Evolutionary conservation across 1,140 invertebrate species (phyloP).

Genomic region (Drosophila ananassae): DNA sequence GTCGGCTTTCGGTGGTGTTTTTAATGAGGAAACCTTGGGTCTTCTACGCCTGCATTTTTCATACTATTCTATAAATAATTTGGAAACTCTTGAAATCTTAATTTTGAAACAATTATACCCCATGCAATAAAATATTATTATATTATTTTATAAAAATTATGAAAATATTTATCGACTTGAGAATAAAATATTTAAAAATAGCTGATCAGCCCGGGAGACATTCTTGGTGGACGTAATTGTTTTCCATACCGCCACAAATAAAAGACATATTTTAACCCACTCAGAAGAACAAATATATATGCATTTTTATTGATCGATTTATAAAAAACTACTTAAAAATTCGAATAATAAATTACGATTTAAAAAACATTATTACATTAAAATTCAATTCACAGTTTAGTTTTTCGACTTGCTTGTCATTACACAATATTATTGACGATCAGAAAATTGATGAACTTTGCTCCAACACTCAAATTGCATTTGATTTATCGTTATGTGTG

Average conservation of each 20-base stretch:
- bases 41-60: slow-evolving; percentile 5
- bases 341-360: slow-evolving; percentile 66
- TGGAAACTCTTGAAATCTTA: neutral
- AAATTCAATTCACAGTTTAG: slow-evolving; percentile 52
- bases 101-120: too few relatives aligned
- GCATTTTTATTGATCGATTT: slow-evolving; percentile 74
- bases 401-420: slow-evolving; percentile 40
- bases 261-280: slow-evolving; percentile 62
- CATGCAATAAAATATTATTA: too few relatives aligned
- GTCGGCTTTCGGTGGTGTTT: slow-evolving; percentile 18
- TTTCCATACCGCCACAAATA: neutral
- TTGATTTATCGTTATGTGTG: slow-evolving; percentile 37
- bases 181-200: slow-evolving; percentile 1
- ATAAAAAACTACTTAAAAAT: slow-evolving; percentile 74
- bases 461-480: slow-evolving; percentile 68
- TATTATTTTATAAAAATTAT: too few relatives aligned
- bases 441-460: slow-evolving; percentile 60
- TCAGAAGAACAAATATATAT: slow-evolving; percentile 82
- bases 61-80: neutral
- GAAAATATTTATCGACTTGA: neutral
- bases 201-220: too few relatives aligned
- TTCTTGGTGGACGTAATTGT: too few relatives aligned
- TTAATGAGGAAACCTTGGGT: slow-evolving; percentile 6
- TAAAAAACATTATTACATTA: slow-evolving; percentile 54
- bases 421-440: slow-evolving; percentile 47